These are phyloP conservation scores for Leptopterna dolabrata DNA, from an alignment of 2,888 invertebrate species.

Conservation along the genomic window DNA sequence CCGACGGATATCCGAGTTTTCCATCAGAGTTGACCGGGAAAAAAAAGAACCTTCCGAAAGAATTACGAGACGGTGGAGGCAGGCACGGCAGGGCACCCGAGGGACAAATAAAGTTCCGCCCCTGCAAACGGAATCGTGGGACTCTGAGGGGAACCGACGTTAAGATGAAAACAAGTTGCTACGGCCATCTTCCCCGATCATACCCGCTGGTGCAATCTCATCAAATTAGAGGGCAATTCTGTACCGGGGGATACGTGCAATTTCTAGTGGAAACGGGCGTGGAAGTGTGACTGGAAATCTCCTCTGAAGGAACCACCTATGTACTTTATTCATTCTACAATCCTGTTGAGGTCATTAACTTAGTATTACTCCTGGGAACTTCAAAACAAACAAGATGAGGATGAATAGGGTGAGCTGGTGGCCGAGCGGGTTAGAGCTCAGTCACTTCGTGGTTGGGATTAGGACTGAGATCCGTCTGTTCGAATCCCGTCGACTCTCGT, in stretches of 20 bases:
- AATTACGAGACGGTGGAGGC: neutral
- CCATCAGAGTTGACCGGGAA: neutral
- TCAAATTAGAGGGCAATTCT: neutral
- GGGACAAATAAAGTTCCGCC: constrained; percentile 10
- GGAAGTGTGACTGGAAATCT: neutral
- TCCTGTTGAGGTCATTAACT: no score
- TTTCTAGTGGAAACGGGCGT: neutral
- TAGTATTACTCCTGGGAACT: no score
- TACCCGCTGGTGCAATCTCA: neutral
- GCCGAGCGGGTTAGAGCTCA: no score
- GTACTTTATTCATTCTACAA: no score
- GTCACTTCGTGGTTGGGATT: no score
- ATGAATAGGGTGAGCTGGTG: no score
- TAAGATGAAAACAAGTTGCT: constrained; percentile 13
- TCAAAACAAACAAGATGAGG: no score
- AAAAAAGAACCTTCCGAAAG: neutral
- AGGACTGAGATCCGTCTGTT: no score
- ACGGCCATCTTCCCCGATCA: neutral
- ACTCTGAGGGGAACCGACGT: neutral
- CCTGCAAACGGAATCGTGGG: neutral
- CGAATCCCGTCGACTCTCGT: no score
- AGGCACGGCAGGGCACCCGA: neutral
- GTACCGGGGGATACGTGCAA: neutral
- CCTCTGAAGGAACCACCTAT: no score
- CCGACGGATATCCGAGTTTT: neutral